Evolutionary conservation across 2,797 vertebrate genomes (phyloP), one percentile per base, ranked within the genome.

Genomic region (Sebastes baramenuke): DNA sequence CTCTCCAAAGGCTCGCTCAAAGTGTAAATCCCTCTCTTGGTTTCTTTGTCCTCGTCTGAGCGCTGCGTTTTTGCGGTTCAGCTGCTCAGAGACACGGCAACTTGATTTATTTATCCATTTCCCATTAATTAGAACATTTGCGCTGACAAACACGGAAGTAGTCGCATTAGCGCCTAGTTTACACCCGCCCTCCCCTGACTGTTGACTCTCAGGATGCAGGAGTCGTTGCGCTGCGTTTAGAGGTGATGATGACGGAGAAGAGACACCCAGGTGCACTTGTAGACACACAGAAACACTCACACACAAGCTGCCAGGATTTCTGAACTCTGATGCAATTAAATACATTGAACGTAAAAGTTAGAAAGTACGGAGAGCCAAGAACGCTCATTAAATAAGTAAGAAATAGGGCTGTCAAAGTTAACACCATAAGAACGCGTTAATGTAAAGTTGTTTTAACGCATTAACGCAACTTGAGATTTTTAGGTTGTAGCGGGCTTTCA

Each of bases 61-160:
- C 32, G 4, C n/a, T 2, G 6, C 65, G 38, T 88, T 93, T 88
- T 93, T 77, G 83, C 85, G 69, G 82, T 85, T 93, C 90, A 80
- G 90, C 90, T 89, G 92, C 91, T 90, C 83, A 7, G 91, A 89
- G 92, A 91, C 79, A 11, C 0, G 72, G 77, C 67, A 9, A 88
- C 80, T 91, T 94, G 88, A 94, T 94, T 95, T 94, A 94, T 94
- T 94, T 91, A 92, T 92, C 88, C 77, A 58, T 90, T 93, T 91
- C 82, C 80, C 74, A 86, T 94, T 95, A 94, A 96, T 95, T 94
- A 92, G 83, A 89, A 81, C 87, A 82, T 91, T 93, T 94, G 93
- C 87, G 55, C 89, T 65, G 87, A 93, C 88, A 90, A 94, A 95
- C 87, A 59, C 68, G 84, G 92, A 94, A 94, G 91, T 79, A 74